Conservation (phyloP, 2,888 invertebrate species). For the Drosophila sordidula region DNA sequence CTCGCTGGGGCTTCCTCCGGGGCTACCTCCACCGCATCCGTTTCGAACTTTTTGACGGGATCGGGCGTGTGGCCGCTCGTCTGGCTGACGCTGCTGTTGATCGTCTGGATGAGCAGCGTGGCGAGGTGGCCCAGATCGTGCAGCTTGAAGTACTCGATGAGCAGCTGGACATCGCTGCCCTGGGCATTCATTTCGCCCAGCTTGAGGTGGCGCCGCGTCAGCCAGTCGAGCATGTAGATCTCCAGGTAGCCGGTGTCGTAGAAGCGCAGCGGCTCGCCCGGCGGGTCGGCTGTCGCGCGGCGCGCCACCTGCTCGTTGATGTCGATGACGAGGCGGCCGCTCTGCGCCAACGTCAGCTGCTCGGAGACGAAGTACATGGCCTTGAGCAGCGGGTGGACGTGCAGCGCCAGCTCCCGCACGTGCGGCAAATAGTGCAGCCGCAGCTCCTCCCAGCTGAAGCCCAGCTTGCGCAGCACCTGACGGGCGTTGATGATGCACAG, state of each 20-base stretch:
- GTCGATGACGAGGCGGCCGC: slow-evolving; percentile 66
- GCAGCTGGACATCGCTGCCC: slow-evolving; percentile 72
- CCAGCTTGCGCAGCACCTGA: slow-evolving; percentile 83
- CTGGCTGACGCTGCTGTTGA: slow-evolving; percentile 59
- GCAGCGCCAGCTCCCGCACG: slow-evolving; percentile 78
- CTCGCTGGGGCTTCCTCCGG: neutral
- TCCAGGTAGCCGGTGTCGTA: slow-evolving; percentile 79
- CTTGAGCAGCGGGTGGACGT: slow-evolving; percentile 85
- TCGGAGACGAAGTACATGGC: slow-evolving; percentile 85
- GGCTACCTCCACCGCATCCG: neutral
- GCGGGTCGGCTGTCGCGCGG: neutral
- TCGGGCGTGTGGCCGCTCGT: slow-evolving; percentile 61
- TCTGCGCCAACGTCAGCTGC: slow-evolving; percentile 79
- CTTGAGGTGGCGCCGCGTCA: slow-evolving; percentile 69
- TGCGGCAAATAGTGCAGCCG: slow-evolving; percentile 82
- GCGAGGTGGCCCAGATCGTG: slow-evolving; percentile 69
- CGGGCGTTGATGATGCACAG: slow-evolving; percentile 85
- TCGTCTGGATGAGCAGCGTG: slow-evolving; percentile 65
- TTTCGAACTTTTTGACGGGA: slow-evolving; percentile 2
- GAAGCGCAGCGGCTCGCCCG: slow-evolving; percentile 70
- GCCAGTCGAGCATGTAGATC: slow-evolving; percentile 82
- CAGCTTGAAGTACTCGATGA: slow-evolving; percentile 80
- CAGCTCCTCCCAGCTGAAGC: slow-evolving; percentile 78
- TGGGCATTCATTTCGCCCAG: slow-evolving; percentile 64
- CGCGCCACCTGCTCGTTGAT: slow-evolving; percentile 59